Evolutionary conservation across 2,113 vertebrate species (phyloP).

Genomic region (Hipposideros armiger): DNA sequence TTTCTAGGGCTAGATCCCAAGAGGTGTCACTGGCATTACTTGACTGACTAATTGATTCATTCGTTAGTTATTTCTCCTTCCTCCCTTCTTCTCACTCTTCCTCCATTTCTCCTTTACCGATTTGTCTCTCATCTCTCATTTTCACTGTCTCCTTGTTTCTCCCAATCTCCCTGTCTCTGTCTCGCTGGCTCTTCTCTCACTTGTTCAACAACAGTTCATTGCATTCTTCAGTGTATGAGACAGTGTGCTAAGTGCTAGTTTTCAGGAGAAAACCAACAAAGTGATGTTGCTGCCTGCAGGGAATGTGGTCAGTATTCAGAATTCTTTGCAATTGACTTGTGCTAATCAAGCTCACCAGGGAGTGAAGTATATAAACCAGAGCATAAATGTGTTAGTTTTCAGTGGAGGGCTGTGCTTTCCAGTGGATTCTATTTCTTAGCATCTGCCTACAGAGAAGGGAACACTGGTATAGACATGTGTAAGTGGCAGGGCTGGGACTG

Average conservation of each 20-base stretch:
- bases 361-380: background rate
- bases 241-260: background rate
- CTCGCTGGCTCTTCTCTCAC: background rate
- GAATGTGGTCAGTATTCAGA: background rate
- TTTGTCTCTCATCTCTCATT: background rate
- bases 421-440: background rate
- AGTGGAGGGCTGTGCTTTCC: background rate
- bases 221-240: background rate
- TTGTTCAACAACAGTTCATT: background rate
- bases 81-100: accelerated
- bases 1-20: background rate
- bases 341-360: background rate
- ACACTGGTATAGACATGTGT: background rate
- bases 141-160: background rate
- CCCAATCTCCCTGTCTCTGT: background rate
- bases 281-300: background rate
- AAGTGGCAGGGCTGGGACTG: background rate
- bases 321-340: background rate
- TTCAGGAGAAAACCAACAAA: conserved; percentile 35
- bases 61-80: background rate
- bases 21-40: background rate
- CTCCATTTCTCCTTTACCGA: background rate
- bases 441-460: background rate
- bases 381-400: background rate
- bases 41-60: background rate